These are phyloP conservation scores for Choreutis nemorana DNA, from an alignment of 2,888 invertebrate genomes.

Conservation along the genomic window DNA sequence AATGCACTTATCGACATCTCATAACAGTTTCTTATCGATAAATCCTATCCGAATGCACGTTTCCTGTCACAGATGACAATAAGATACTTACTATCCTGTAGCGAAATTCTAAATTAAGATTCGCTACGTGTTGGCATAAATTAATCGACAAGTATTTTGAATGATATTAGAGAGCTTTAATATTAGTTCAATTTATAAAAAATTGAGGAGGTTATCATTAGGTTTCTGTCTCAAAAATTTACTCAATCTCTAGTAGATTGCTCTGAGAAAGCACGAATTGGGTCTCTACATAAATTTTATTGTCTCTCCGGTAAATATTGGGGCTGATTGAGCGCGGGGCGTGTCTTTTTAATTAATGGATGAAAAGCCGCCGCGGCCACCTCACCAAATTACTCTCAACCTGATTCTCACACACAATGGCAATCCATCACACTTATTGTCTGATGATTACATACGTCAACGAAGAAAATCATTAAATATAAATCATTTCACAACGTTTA, in stretches of 20 bases:
- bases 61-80: too few relatives aligned
- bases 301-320: constrained; percentile 41
- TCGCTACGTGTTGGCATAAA: too few relatives aligned
- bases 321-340: constrained; percentile 52
- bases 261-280: too few relatives aligned
- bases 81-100: too few relatives aligned
- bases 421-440: constrained; percentile 59
- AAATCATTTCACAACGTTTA: constrained; percentile 34
- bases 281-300: constrained; percentile 47
- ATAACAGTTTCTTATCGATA: constrained; percentile 35
- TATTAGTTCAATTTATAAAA: too few relatives aligned
- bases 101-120: too few relatives aligned
- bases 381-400: constrained; percentile 39
- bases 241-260: too few relatives aligned
- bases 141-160: too few relatives aligned
- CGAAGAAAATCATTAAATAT: constrained; percentile 53
- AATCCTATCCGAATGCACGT: constrained; percentile 30
- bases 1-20: constrained; percentile 45
- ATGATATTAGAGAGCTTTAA: too few relatives aligned
- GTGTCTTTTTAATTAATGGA: constrained; percentile 59
- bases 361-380: constrained; percentile 46
- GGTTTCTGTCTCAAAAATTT: too few relatives aligned
- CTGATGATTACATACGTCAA: constrained; percentile 58
- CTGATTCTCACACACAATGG: constrained; percentile 54
- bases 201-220: too few relatives aligned